phyloP scores from a whole-genome alignment of 2,797 vertebrate genomes.

The Tragelaphus eurycerus region DNA sequence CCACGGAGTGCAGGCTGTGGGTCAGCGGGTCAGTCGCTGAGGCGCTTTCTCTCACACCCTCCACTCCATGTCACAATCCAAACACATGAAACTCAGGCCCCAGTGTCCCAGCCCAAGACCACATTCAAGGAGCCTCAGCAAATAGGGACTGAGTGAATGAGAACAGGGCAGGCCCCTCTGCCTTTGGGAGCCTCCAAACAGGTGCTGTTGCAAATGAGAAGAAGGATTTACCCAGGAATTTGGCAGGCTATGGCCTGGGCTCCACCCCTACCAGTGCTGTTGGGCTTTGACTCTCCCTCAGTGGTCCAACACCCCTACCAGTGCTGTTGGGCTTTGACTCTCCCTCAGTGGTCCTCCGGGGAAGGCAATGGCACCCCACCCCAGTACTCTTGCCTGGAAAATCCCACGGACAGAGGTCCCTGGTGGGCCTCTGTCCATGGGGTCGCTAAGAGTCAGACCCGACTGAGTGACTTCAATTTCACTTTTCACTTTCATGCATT shows the following conservation, averaged over 20 bases:
- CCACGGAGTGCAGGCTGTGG: neutral
- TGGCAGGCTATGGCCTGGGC: neutral
- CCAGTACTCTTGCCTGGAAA: too few species aligned
- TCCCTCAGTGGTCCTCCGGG: neutral
- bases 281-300: neutral
- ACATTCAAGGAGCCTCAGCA: neutral
- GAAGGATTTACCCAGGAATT: neutral
- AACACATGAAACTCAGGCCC: neutral
- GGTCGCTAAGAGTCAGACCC: too few species aligned
- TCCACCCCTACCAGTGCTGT: neutral
- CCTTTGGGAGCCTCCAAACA: neutral
- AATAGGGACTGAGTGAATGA: neutral
- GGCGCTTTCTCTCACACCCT: neutral
- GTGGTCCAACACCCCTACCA: neutral
- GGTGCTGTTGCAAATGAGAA: neutral
- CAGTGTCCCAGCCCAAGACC: neutral
- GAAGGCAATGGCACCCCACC: too few species aligned
- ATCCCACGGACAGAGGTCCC: too few species aligned
- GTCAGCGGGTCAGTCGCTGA: neutral
- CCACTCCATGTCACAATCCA: neutral
- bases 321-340: neutral
- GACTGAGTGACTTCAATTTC: too few species aligned
- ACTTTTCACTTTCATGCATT: too few species aligned
- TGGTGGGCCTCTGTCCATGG: too few species aligned
- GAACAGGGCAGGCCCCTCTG: neutral